A percentile compares a stretch with the other conserved stretches of the same genome.
These are phyloP conservation scores for Oryctolagus cuniculus DNA, from an alignment of 2,113 vertebrate genomes.

Conservation along the genomic window mOryCun1.1 NC_091432.1:82417501-82418000, in stretches of 20 bases:
- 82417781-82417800: not conserved
- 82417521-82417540: no score
- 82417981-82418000: not conserved
- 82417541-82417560: no score
- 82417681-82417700: no score
- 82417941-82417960: not conserved
- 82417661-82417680: no score
- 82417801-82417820: not conserved
- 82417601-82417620: no score
- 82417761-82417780: not conserved
- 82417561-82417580: no score
- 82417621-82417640: no score
- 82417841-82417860: not conserved
- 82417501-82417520: no score
- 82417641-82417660: no score
- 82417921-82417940: not conserved
- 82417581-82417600: no score
- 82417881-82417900: not conserved
- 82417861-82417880: not conserved
- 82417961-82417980: not conserved
- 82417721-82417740: no score
- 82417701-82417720: no score
- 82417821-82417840: not conserved
- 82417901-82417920: not conserved
- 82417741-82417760: not conserved